Conservation (phyloP, 2,888 invertebrate genomes). For the Stegana nigrithorax region DNA sequence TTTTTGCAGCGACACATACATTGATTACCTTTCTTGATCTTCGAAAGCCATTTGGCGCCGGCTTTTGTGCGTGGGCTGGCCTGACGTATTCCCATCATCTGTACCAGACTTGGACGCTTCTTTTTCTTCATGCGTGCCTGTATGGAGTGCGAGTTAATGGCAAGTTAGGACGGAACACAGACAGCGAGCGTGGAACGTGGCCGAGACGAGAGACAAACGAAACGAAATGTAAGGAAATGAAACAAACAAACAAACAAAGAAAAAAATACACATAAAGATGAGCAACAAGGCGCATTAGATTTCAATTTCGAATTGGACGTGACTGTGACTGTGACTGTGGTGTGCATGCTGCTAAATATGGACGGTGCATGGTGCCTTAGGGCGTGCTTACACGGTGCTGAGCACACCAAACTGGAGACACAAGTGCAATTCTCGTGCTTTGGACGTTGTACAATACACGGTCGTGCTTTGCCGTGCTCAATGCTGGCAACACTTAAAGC, state of each 20-base stretch:
- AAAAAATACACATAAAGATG: slow-evolving; percentile 41
- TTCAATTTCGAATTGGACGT: not conserved
- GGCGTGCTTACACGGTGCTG: not conserved
- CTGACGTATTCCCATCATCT: slow-evolving; percentile 82
- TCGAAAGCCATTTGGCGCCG: slow-evolving; percentile 89
- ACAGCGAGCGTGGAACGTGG: too few species aligned
- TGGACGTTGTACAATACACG: not conserved
- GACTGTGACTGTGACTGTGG: too few species aligned
- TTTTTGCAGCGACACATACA: slow-evolving; percentile 70
- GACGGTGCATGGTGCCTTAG: slow-evolving; percentile 10
- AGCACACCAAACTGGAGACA: too few species aligned
- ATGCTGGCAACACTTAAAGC: slow-evolving; percentile 55
- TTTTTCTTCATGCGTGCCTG: slow-evolving; percentile 76
- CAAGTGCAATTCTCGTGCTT: too few species aligned
- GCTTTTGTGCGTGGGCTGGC: slow-evolving; percentile 87
- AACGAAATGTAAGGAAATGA: slow-evolving; percentile 43
- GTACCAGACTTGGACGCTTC: slow-evolving; percentile 85
- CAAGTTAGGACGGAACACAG: slow-evolving; percentile 46
- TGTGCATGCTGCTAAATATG: not conserved
- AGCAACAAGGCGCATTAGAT: not conserved
- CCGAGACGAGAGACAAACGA: slow-evolving; percentile 22
- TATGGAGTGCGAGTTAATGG: slow-evolving; percentile 35
- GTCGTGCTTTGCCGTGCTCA: slow-evolving; percentile 1
- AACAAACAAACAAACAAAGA: slow-evolving; percentile 46
- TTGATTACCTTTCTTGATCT: slow-evolving; percentile 84